Evolutionary conservation across 2,797 vertebrate species (phyloP).

Genomic region (Gymnoscopelus microlampas): DNA sequence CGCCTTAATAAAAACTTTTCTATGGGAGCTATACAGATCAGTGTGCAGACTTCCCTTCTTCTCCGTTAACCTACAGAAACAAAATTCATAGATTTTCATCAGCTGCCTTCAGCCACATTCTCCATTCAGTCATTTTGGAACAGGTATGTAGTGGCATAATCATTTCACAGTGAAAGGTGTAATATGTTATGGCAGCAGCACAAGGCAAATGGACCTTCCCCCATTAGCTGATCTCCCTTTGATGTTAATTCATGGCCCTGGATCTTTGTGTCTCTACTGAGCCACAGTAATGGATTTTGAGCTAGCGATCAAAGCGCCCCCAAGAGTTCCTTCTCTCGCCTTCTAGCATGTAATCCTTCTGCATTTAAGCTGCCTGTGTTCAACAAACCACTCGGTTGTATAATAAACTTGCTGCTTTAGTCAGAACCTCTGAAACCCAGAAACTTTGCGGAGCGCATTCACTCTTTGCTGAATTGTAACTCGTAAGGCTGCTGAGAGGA

Average conservation of each 20-base stretch:
- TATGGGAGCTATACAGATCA: no score
- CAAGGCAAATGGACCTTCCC: constrained; percentile 35
- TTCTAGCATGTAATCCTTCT: constrained; percentile 49
- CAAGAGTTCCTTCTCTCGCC: constrained; percentile 42
- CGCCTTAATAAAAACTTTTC: no score
- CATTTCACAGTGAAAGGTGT: constrained; percentile 28
- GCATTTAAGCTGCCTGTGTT: constrained; percentile 54
- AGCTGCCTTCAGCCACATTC: constrained; percentile 30
- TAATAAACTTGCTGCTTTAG: constrained; percentile 32
- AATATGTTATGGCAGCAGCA: constrained; percentile 15
- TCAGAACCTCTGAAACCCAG: constrained; percentile 22
- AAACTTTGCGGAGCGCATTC: constrained; percentile 4
- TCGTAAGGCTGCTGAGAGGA: not conserved
- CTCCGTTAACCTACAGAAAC: constrained; percentile 10
- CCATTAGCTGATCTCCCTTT: constrained; percentile 65
- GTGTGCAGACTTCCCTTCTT: no score
- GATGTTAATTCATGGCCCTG: constrained; percentile 71
- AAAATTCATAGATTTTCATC: constrained; percentile 35
- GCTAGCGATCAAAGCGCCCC: constrained; percentile 64
- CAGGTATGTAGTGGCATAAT: constrained; percentile 30
- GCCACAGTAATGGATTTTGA: constrained; percentile 69
- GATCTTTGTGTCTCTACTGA: constrained; percentile 64
- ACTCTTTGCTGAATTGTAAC: constrained; percentile 8
- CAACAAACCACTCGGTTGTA: constrained; percentile 54
- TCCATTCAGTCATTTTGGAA: constrained; percentile 33